Evolutionary conservation across 2,888 invertebrate genomes (phyloP).

Genomic region (Lissonota sp.): DNA sequence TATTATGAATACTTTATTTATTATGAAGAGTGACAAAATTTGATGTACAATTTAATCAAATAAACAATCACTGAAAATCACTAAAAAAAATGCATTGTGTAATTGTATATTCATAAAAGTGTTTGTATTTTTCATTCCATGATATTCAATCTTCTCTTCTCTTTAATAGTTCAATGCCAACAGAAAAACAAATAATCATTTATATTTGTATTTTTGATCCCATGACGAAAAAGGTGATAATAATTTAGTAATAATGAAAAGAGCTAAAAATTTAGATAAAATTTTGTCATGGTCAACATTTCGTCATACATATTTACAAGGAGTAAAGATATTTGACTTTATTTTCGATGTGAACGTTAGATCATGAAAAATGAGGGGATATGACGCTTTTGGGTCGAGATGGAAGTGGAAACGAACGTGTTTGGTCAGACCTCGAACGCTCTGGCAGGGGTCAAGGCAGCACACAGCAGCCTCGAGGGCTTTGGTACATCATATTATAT

Average conservation of each 20-base stretch:
- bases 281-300: neutral
- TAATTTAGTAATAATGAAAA: neutral
- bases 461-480: constrained; percentile 21
- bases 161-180: no score
- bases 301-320: neutral
- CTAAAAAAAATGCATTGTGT: no score
- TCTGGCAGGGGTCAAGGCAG: constrained; percentile 50
- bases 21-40: no score
- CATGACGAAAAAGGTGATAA: neutral
- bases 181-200: no score
- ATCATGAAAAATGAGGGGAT: constrained; percentile 7
- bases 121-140: no score
- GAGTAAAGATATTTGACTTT: neutral
- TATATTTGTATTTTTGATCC: neutral
- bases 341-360: neutral
- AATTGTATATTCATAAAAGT: no score
- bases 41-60: no score
- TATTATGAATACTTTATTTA: no score
- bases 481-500: neutral
- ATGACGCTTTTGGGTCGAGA: neutral
- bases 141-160: no score
- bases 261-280: neutral
- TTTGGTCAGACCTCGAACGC: constrained; percentile 57
- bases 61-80: no score
- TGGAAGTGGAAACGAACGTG: constrained; percentile 54